Conservation (phyloP, 2,888 invertebrate species). For the Drosophila phalerata region DNA sequence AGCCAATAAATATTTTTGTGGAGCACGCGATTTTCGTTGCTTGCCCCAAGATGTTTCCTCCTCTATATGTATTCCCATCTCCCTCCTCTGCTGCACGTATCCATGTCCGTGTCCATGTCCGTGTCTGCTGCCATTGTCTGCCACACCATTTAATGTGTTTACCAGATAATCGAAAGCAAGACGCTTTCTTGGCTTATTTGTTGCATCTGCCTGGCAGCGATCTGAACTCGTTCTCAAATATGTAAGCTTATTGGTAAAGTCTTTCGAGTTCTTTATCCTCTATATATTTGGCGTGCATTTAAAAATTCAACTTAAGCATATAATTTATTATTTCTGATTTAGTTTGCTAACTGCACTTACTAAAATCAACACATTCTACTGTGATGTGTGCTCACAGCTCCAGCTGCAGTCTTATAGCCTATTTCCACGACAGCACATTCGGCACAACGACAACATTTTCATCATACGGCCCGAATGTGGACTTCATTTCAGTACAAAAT, state of each 20-base stretch:
- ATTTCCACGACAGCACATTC: too few relatives aligned
- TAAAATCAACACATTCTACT: not conserved
- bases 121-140: constrained; percentile 69
- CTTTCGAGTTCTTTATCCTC: not conserved
- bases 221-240: constrained; percentile 1
- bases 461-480: too few relatives aligned
- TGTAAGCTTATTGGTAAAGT: constrained; percentile 21
- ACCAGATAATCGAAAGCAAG: constrained; percentile 74
- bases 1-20: constrained; percentile 75
- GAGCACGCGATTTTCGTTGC: constrained; percentile 61
- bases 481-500: too few relatives aligned
- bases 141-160: constrained; percentile 79
- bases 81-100: not conserved
- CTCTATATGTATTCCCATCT: not conserved
- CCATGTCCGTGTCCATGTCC: constrained; percentile 20
- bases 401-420: not conserved
- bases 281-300: not conserved
- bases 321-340: not conserved
- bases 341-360: not conserved
- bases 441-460: too few relatives aligned
- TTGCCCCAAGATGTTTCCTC: constrained; percentile 27
- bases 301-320: not conserved
- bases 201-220: constrained; percentile 46
- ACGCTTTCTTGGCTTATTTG: constrained; percentile 57
- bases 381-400: not conserved